Base-by-base conservation (phyloP, 2,113 vertebrate species). In the Parotia lawesii region DNA sequence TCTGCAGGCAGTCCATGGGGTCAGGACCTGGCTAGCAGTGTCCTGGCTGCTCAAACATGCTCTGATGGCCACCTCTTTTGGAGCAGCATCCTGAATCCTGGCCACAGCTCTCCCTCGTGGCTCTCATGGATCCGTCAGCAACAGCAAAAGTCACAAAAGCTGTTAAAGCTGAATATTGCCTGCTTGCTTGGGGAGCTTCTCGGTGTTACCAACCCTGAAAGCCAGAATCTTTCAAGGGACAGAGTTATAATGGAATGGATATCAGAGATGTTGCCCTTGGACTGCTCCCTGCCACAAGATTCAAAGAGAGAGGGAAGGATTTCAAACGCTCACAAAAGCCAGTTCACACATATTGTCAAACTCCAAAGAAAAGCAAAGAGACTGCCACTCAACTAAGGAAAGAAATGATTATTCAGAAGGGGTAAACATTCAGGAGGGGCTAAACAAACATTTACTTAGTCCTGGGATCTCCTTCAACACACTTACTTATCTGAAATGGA, bases 1-100 rank as follows among this genome's bases (percentile, higher is more conserved):
- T 24, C 23, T 2, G 3, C 19, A 33, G 54, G 53, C 35, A 76
- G 50, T 5, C 31, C 9, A 4, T 3, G n/a, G 56, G 51, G 28
- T 54, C 51, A 54, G 38, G 9, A 21, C 22, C 51, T 17, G 14
- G 47, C 22, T 40, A 23, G 33, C 27, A 31, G 25, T 4, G 10
- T 29, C 35, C 37, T 13, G 11, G 19, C 40, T 8, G 1, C 25
- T 47, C 37, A 29, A 27, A 4, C n/a, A 29, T 0, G 0, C 18
- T 66, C n/a, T 11, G 28, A 31, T 2, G 1, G 40, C 6, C 48
- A 6, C 24, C 4, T 64, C 31, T 33, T 40, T 23, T 5, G 2
- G 38, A 51, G 44, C 57, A 67, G 57, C 37, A 38, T 17, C 56
- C 67, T 53, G 38, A 91, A 35, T 22, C 47, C 62, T 12, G 22